Percentiles rank a stretch among this genome's conserved stretches.
These are phyloP conservation scores for Pycnomerus fuliginosus DNA, from an alignment of 2,888 invertebrate species.

Conservation along the genomic window DNA sequence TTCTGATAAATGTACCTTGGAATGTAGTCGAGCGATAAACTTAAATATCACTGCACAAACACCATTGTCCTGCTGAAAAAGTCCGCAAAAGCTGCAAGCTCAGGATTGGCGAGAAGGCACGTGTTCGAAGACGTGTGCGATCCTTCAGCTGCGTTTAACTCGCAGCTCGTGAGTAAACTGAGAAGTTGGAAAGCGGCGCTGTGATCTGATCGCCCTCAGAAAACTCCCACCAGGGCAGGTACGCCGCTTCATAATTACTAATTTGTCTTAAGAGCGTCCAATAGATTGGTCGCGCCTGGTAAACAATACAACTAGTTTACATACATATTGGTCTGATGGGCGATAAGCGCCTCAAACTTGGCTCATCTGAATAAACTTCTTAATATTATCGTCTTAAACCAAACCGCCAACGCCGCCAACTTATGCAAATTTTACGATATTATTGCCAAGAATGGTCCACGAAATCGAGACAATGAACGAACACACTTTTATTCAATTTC, in stretches of 20 bases:
- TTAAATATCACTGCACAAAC: slow-evolving; percentile 8
- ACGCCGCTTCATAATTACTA: slow-evolving; percentile 16
- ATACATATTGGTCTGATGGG: not conserved
- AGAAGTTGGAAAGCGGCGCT: slow-evolving; percentile 8
- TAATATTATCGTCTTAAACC: slow-evolving; percentile 1
- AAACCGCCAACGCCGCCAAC: slow-evolving; percentile 1
- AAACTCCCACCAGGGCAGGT: slow-evolving; percentile 22
- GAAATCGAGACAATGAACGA: too few species aligned
- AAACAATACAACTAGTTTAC: not conserved
- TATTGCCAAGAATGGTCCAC: too few species aligned
- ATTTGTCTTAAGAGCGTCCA: slow-evolving; percentile 7
- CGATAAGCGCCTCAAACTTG: too few species aligned
- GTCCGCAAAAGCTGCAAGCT: slow-evolving; percentile 10
- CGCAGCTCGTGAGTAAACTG: slow-evolving; percentile 18
- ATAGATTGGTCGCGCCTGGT: not conserved
- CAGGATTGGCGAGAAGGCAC: slow-evolving; percentile 16
- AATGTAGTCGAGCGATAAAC: not conserved
- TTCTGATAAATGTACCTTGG: too few species aligned
- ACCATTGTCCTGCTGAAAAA: slow-evolving; percentile 1
- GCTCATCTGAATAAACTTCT: slow-evolving; percentile 2
- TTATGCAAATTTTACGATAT: slow-evolving; percentile 10
- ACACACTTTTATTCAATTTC: too few species aligned
- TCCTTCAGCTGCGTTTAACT: slow-evolving; percentile 16
- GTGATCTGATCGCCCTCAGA: slow-evolving; percentile 13
- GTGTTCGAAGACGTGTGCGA: slow-evolving; percentile 7